Evolutionary conservation across 1,140 invertebrate genomes (phyloP).

Genomic region (Drosophila athabasca): DNA sequence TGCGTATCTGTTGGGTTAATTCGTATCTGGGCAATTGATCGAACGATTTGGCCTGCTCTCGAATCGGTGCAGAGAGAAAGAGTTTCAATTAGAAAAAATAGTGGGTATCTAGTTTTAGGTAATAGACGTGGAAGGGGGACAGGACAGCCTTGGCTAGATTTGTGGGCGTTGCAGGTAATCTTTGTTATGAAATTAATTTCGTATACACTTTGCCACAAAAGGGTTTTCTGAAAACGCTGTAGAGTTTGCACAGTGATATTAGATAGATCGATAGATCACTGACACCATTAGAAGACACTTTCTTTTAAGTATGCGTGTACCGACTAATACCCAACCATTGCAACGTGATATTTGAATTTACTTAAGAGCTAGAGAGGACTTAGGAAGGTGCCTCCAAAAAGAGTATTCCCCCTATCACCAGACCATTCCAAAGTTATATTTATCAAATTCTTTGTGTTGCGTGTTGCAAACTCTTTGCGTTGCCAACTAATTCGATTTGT

Average conservation of each 20-base stretch:
- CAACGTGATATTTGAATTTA: too few species aligned
- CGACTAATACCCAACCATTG: too few species aligned
- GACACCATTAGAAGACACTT: too few species aligned
- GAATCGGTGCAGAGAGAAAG: conserved; percentile 11
- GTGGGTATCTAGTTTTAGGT: conserved; percentile 42
- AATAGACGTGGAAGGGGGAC: conserved; percentile 36
- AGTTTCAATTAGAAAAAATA: conserved; percentile 65
- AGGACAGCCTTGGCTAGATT: conserved; percentile 11
- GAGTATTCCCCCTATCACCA: not conserved
- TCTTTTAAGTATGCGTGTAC: too few species aligned
- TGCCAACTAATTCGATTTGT: conserved; percentile 75
- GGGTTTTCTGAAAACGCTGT: not conserved
- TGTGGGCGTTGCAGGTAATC: conserved; percentile 54
- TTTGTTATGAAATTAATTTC: conserved; percentile 66
- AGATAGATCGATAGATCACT: too few species aligned
- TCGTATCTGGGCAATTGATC: conserved; percentile 71
- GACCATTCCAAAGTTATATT: conserved; percentile 12
- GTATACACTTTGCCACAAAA: not conserved
- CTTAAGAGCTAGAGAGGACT: too few species aligned
- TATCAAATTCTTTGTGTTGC: conserved; percentile 44
- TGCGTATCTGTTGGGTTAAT: conserved; percentile 62
- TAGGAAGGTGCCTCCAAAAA: not conserved
- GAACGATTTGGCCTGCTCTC: conserved; percentile 24
- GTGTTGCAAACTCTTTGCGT: conserved; percentile 56
- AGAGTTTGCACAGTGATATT: not conserved